These are phyloP conservation scores for Nyctibius bracteatus DNA, from an alignment of 2,113 vertebrate species.

Conservation along the genomic window DNA sequence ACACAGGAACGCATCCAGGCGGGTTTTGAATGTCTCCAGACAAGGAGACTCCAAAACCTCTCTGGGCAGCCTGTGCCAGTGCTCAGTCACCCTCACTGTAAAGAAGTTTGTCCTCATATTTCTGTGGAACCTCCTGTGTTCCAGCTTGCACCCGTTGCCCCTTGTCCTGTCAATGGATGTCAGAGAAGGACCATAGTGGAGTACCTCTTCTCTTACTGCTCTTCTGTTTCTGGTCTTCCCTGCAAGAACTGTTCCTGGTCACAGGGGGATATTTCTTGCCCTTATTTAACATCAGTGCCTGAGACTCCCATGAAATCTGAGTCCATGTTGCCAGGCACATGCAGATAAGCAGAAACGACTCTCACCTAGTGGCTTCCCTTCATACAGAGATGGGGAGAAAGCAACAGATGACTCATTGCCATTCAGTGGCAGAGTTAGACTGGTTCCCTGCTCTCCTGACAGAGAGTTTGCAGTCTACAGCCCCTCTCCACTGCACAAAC, in stretches of 20 bases:
- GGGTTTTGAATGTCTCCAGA: too few species aligned
- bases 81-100: too few species aligned
- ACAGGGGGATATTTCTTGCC: not conserved
- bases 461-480: not conserved
- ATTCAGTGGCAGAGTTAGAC: not conserved
- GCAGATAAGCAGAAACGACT: not conserved
- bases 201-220: not conserved
- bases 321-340: not conserved
- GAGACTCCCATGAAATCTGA: not conserved
- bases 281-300: not conserved
- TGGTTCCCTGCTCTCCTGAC: not conserved
- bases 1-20: too few species aligned
- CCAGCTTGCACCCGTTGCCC: too few species aligned
- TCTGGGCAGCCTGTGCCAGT: too few species aligned
- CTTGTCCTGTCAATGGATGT: too few species aligned
- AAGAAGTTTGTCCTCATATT: too few species aligned
- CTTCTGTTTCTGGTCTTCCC: not conserved
- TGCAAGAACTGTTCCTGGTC: not conserved
- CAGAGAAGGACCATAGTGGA: not conserved
- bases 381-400: not conserved
- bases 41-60: too few species aligned
- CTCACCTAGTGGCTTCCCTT: not conserved
- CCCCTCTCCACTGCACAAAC: not conserved
- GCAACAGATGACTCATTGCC: not conserved
- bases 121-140: too few species aligned